A percentile compares a stretch with the other conserved stretches of the same genome.
These are phyloP conservation scores for Mastacembelus armatus DNA, from an alignment of 2,797 vertebrate species.

Conservation along the genomic window DNA sequence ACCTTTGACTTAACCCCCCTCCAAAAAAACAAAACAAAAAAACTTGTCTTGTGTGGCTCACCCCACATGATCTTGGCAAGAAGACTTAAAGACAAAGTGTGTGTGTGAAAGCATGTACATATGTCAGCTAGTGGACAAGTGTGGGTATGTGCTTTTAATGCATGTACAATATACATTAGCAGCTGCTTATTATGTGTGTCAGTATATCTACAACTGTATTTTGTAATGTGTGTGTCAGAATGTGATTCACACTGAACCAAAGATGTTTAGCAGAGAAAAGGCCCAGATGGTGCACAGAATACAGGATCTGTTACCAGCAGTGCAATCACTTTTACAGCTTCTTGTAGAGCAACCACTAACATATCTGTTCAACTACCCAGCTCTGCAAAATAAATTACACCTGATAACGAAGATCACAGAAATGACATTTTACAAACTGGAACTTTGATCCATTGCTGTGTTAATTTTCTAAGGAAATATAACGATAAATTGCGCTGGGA, in stretches of 20 bases:
- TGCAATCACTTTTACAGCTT: slow-evolving; percentile 61
- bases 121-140: slow-evolving; percentile 4
- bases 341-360: slow-evolving; percentile 43
- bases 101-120: slow-evolving; percentile 10
- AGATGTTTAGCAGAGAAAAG: slow-evolving; percentile 61
- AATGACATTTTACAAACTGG: not conserved
- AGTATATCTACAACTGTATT: slow-evolving; percentile 28
- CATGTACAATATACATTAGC: slow-evolving; percentile 46
- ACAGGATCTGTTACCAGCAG: slow-evolving; percentile 65
- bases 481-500: too few species aligned
- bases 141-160: slow-evolving; percentile 23
- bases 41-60: slow-evolving; percentile 57
- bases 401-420: not conserved
- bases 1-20: slow-evolving; percentile 58
- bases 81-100: slow-evolving; percentile 44
- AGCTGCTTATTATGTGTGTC: slow-evolving; percentile 51
- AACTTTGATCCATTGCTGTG: too few species aligned
- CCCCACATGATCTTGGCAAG: slow-evolving; percentile 66
- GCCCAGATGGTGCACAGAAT: slow-evolving; percentile 75
- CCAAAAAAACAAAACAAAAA: too few species aligned
- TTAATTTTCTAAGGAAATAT: too few species aligned
- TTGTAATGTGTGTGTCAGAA: slow-evolving; percentile 36
- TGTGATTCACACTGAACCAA: slow-evolving; percentile 71
- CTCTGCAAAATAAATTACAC: not conserved
- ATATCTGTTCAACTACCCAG: slow-evolving; percentile 10